Percentiles rank a stretch among this genome's conserved stretches.
Evolutionary conservation across 2,888 invertebrate species (phyloP).

Genomic region (Coecobrya sp.): DNA sequence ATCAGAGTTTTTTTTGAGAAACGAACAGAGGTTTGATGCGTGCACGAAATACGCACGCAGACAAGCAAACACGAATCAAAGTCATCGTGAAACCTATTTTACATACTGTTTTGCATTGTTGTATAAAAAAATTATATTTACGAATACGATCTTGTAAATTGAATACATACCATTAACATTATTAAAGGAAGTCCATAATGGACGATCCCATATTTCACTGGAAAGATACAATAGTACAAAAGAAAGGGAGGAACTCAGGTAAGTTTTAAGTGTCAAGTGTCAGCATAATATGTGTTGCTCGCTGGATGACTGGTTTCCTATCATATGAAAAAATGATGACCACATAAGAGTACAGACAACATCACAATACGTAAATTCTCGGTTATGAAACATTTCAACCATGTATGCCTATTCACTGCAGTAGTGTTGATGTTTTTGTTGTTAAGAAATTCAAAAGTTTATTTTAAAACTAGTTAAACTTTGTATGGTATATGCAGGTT

Average conservation of each 20-base stretch:
- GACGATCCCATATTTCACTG: constrained; percentile 63
- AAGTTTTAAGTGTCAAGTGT: constrained; percentile 71
- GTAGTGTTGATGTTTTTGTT: background rate
- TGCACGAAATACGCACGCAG: background rate
- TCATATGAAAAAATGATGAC: background rate
- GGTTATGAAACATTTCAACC: background rate
- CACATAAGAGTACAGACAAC: background rate
- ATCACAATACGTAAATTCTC: background rate
- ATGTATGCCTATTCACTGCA: background rate
- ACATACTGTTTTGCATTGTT: background rate
- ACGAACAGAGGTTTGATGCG: background rate
- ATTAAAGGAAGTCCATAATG: constrained; percentile 61
- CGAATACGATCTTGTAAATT: constrained; percentile 44
- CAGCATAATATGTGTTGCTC: constrained; percentile 55
- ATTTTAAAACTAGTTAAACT: constrained; percentile 10
- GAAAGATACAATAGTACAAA: constrained; percentile 40
- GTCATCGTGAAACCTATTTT: constrained; percentile 25
- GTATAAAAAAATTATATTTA: background rate
- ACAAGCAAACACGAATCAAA: background rate
- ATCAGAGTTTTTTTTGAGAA: background rate
- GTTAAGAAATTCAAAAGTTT: constrained; percentile 25
- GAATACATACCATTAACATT: constrained; percentile 42
- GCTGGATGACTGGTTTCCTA: background rate
- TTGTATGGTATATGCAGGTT: constrained; percentile 8
- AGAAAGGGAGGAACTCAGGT: constrained; percentile 1